phyloP scores from a whole-genome alignment of 1,140 invertebrate species.

The Lamellibrachia luymesi region DNA sequence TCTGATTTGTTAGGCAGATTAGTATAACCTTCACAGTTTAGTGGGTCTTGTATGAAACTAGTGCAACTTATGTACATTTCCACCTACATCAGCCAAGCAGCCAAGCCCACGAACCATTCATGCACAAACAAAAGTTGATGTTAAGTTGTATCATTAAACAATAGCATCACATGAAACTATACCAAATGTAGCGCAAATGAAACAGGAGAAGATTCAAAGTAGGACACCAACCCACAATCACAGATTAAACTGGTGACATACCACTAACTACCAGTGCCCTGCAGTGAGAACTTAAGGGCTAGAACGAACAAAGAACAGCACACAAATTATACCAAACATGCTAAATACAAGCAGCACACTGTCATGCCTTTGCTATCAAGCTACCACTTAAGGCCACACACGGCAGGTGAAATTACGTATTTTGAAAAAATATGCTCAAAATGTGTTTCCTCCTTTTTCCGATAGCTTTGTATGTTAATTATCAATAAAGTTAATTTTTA shows the following conservation, averaged over 20 bases:
- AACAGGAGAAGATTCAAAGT: neutral
- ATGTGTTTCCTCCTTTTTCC: too few relatives aligned
- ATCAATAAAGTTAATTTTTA: too few relatives aligned
- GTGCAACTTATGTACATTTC: neutral
- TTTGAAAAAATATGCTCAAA: too few relatives aligned
- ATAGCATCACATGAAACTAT: neutral
- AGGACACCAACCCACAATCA: neutral
- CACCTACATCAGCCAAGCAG: neutral
- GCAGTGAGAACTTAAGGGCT: neutral
- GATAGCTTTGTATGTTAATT: too few relatives aligned
- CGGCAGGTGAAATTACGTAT: too few relatives aligned
- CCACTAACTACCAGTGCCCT: neutral
- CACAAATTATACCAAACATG: neutral
- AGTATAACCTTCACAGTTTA: neutral
- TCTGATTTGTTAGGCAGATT: neutral
- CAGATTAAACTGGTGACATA: neutral
- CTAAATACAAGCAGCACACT: neutral
- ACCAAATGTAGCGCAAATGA: neutral
- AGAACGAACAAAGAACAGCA: neutral
- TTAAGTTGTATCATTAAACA: neutral
- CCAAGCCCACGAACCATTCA: neutral
- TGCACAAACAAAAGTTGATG: neutral
- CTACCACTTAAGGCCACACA: too few relatives aligned
- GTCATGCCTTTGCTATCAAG: too few relatives aligned
- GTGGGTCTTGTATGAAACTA: neutral